phyloP scores from a whole-genome alignment of 2,113 vertebrate genomes.

The Limnothrissa miodon region DNA sequence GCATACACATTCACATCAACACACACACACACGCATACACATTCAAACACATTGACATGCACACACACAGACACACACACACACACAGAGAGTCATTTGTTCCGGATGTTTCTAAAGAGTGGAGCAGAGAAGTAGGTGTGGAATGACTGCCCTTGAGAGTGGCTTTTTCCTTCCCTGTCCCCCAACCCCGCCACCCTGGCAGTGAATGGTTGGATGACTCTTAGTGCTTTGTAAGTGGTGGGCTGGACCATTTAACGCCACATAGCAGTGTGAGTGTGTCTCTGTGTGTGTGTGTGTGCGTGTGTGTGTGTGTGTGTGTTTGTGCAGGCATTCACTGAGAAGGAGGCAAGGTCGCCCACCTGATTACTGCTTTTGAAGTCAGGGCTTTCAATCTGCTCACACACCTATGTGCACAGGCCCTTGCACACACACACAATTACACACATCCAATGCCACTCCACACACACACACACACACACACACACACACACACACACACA shows the following conservation, averaged over 20 bases:
- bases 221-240: not conserved
- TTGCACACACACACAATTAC: not conserved
- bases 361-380: not conserved
- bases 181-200: not conserved
- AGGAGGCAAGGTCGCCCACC: not conserved
- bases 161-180: not conserved
- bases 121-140: not conserved
- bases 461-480: too few species aligned
- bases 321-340: not conserved
- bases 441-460: too few species aligned
- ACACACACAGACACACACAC: not conserved
- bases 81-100: not conserved
- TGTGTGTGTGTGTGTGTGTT: not conserved
- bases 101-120: conserved; percentile 1
- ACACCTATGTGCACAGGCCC: not conserved
- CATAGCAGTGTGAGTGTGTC: too few species aligned
- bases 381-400: not conserved
- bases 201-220: not conserved
- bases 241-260: not conserved
- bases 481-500: too few species aligned
- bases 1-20: too few species aligned
- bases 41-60: not conserved
- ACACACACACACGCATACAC: not conserved
- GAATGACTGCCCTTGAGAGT: not conserved
- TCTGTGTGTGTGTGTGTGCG: too few species aligned